Evolutionary conservation across 2,113 vertebrate genomes (phyloP).

Genomic region (Felis chaus): DNA sequence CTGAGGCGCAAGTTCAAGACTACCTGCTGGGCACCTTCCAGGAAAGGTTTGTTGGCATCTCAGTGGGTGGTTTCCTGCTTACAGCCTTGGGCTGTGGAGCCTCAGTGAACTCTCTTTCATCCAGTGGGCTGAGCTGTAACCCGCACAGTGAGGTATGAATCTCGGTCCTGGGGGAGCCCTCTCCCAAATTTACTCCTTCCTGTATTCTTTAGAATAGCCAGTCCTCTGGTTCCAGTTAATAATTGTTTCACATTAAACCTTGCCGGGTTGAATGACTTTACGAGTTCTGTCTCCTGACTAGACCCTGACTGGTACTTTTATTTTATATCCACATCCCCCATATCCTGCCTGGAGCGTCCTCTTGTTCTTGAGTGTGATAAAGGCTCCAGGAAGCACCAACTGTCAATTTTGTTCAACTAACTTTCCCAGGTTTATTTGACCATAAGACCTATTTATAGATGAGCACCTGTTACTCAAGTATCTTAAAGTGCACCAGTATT

Average conservation of each 20-base stretch:
- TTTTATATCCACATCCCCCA: neutral
- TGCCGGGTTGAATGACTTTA: neutral
- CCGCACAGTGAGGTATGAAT: neutral
- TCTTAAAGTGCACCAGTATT: neutral
- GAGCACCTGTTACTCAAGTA: neutral
- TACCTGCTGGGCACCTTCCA: neutral
- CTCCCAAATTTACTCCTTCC: neutral
- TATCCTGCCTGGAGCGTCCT: neutral
- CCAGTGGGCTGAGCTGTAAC: neutral
- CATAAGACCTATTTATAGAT: neutral
- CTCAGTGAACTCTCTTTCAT: neutral
- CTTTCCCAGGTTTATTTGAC: neutral
- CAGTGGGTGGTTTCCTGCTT: neutral
- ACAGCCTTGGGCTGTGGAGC: too few relatives aligned
- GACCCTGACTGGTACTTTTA: too few relatives aligned
- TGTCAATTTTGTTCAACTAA: neutral
- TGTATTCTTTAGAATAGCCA: neutral
- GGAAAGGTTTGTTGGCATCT: neutral
- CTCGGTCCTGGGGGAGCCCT: neutral
- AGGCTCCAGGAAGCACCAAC: neutral
- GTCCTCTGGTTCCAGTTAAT: neutral
- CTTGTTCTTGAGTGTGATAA: neutral
- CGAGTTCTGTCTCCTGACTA: neutral
- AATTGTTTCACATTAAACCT: neutral
- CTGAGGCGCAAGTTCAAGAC: neutral